Evolutionary conservation across 1,140 invertebrate species (phyloP), one percentile per base, ranked within the genome.

Genomic region (Heliconius eleuchia): DNA sequence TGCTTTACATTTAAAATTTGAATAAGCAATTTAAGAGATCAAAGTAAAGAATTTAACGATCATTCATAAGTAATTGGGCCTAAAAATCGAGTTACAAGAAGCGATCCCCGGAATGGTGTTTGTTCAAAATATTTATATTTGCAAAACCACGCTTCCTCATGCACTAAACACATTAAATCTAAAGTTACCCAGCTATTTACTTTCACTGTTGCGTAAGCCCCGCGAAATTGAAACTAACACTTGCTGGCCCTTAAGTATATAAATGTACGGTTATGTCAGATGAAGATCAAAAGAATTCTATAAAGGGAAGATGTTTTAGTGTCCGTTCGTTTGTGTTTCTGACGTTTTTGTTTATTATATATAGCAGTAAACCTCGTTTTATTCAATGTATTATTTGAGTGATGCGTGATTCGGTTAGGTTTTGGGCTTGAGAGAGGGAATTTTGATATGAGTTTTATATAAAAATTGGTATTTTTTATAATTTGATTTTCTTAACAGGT

Each of bases 221-320:
- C 50, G 73, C 73, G 71, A 76, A 80, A 80, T 71, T 37, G 5
- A 34, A 34, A 34, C 50, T 78, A 81, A 77, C 76, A 79, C 74
- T 79, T 75, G 74, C 60, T 79, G 79, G 74, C 78, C 74, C 76
- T 79, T 82, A 6, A 37, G 34, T 37, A 37, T 6, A 37, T 37
- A 37, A 5, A 76, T 78, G 76, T 78, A 77, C 76, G 39, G 34
- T 74, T 52, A 18, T 78, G 81, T 82, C 81, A 80, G 75, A 66
- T 55, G 74, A 57, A 82, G 81, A 82, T 82, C 81, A 82, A 82
- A 82, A 82, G 81, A 77, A 71, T 46, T 27, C 55, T 72, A 73
- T 80, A 77, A 60, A 75, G n/a, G 71, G 79, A 71, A 52, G 70
- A 77, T 77, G 72, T 57, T 77, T 74, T 66, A 37, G 37, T 50